Conservation (phyloP, 2,113 vertebrate species). For the Hippoglossus stenolepis region DNA sequence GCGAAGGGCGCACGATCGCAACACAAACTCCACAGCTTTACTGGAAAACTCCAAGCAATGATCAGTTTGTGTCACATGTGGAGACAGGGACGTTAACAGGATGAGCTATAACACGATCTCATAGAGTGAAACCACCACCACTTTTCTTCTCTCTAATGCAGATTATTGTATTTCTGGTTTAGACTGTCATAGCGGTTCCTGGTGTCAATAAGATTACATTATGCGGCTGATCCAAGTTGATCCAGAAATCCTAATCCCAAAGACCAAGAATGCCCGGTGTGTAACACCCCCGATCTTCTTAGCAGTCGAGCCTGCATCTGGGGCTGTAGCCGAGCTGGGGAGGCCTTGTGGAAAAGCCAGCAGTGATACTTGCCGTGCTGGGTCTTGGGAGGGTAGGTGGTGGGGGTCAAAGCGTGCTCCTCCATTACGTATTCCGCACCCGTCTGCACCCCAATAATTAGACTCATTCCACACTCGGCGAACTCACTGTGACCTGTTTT, state of each 20-base stretch:
- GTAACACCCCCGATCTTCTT: conserved; percentile 72
- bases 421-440: conserved; percentile 61
- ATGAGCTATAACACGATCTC: conserved; percentile 44
- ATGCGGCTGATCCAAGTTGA: conserved; percentile 74
- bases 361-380: not conserved
- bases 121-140: conserved; percentile 21
- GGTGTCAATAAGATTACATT: conserved; percentile 74
- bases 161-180: conserved; percentile 70
- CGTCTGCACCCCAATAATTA: conserved; percentile 80
- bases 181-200: conserved; percentile 62
- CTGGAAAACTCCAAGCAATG: not conserved
- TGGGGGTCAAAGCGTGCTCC: conserved; percentile 24
- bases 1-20: not conserved
- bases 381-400: not conserved
- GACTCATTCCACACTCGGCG: conserved; percentile 74
- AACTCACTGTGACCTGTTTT: conserved; percentile 81
- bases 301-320: conserved; percentile 43
- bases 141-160: conserved; percentile 56
- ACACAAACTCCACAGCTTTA: conserved; percentile 3
- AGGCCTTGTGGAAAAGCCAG: conserved; percentile 31
- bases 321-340: conserved; percentile 13
- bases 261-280: conserved; percentile 56
- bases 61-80: conserved; percentile 17
- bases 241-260: conserved; percentile 74
- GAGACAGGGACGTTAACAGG: conserved; percentile 46